These are phyloP conservation scores for Muntiacus reevesi DNA, from an alignment of 2,113 vertebrate genomes.

Conservation along the genomic window DNA sequence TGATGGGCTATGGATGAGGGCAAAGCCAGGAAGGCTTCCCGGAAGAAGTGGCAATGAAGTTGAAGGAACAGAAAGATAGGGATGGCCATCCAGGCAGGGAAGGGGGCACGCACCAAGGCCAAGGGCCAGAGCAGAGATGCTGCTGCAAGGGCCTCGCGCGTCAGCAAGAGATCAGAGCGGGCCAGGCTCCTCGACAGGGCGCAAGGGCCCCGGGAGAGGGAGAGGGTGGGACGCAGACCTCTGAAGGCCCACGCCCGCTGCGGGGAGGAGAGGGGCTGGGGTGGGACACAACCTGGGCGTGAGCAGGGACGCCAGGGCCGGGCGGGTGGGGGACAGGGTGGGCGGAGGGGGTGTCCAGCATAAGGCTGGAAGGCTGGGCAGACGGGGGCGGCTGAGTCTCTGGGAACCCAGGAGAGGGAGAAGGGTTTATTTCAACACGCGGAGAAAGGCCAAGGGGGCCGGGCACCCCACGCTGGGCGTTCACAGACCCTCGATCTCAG, in stretches of 20 bases:
- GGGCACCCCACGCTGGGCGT: accelerated
- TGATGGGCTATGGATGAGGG: accelerated
- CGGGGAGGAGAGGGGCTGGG: conserved; percentile 60
- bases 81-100: accelerated
- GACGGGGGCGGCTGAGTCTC: accelerated
- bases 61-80: neutral
- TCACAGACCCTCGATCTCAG: neutral
- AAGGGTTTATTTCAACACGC: accelerated
- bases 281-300: accelerated
- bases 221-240: accelerated
- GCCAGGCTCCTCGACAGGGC: neutral
- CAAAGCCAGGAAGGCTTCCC: neutral
- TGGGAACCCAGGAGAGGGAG: neutral
- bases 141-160: neutral
- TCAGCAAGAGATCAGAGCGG: too few relatives aligned
- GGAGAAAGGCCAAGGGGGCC: neutral
- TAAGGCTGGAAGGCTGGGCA: neutral
- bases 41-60: neutral
- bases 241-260: neutral
- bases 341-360: neutral
- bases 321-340: accelerated
- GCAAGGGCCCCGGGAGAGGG: neutral
- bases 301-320: neutral
- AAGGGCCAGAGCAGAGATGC: accelerated
- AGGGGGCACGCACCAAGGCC: accelerated